These are phyloP conservation scores for Sarcophaga peregrina DNA, from an alignment of 1,140 invertebrate species.

Conservation along the genomic window DNA sequence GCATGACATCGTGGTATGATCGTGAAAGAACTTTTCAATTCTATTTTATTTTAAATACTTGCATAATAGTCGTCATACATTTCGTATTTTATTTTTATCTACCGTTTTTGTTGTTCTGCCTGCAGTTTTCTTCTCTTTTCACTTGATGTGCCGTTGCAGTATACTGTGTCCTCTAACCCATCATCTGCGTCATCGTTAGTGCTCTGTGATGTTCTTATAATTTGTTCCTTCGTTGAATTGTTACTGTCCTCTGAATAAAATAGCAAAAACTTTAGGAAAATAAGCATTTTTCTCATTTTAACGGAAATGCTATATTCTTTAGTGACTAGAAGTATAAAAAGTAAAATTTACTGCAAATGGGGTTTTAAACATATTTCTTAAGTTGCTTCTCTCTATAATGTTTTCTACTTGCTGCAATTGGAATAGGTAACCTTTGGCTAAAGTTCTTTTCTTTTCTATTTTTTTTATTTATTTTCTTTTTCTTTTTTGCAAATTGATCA, in stretches of 20 bases:
- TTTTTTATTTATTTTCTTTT: no score
- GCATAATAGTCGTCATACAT: conserved; percentile 29
- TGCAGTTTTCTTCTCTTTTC: not conserved
- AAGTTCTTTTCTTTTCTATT: not conserved
- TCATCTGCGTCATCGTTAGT: conserved; percentile 17
- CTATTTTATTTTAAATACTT: conserved; percentile 39
- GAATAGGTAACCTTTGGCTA: conserved; percentile 30
- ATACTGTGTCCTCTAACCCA: conserved; percentile 28
- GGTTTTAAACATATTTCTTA: not conserved
- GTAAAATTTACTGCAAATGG: conserved; percentile 30
- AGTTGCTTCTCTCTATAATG: not conserved
- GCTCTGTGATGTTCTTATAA: not conserved
- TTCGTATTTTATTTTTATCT: conserved; percentile 12
- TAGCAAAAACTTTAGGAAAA: not conserved
- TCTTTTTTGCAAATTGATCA: conserved; percentile 20
- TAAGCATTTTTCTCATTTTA: not conserved
- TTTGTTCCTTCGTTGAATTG: not conserved
- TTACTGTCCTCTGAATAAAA: conserved; percentile 10
- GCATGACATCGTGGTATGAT: not conserved
- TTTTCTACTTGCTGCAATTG: not conserved
- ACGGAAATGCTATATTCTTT: conserved; percentile 29
- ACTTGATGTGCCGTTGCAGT: not conserved
- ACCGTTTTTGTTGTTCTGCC: not conserved
- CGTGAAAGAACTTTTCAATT: not conserved
- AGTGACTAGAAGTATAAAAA: not conserved